Conservation (phyloP, 30 jellyfish, hydroid and myxozoan genomes). For the Chrysaora quinquecirrha region DNA sequence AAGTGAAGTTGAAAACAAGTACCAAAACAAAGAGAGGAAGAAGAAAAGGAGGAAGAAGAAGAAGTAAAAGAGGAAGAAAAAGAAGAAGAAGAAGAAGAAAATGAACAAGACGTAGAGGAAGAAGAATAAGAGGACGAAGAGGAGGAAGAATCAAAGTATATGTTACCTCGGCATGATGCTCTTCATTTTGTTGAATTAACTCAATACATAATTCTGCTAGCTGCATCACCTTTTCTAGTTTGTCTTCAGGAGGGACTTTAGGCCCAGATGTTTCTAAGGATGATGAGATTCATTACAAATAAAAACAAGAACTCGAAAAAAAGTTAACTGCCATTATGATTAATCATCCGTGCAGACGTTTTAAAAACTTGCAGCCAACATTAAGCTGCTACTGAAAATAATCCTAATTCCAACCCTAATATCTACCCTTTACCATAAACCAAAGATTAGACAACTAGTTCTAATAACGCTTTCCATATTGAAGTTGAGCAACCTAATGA, state of each 20-base stretch:
- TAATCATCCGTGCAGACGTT: too few species aligned
- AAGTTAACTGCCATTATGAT: too few species aligned
- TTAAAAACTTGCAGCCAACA: too few species aligned
- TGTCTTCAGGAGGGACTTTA: constrained; percentile 71
- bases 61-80: background rate
- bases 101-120: background rate
- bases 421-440: too few species aligned
- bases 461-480: too few species aligned
- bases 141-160: background rate
- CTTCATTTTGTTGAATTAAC: constrained; percentile 91
- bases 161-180: constrained; percentile 86
- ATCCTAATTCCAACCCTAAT: too few species aligned
- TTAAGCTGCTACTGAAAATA: too few species aligned
- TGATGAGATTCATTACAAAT: too few species aligned
- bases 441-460: too few species aligned
- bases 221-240: constrained; percentile 78
- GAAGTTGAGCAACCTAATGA: too few species aligned
- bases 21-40: background rate
- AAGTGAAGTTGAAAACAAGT: background rate
- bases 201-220: constrained; percentile 94
- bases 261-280: constrained; percentile 76
- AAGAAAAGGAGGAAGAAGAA: background rate
- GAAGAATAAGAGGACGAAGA: background rate
- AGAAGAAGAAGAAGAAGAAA: background rate
- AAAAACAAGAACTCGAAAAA: too few species aligned